Percentiles rank a stretch among this genome's conserved stretches.
phyloP scores from a whole-genome alignment of 2,113 vertebrate genomes.

The Megalops atlanticus region DNA sequence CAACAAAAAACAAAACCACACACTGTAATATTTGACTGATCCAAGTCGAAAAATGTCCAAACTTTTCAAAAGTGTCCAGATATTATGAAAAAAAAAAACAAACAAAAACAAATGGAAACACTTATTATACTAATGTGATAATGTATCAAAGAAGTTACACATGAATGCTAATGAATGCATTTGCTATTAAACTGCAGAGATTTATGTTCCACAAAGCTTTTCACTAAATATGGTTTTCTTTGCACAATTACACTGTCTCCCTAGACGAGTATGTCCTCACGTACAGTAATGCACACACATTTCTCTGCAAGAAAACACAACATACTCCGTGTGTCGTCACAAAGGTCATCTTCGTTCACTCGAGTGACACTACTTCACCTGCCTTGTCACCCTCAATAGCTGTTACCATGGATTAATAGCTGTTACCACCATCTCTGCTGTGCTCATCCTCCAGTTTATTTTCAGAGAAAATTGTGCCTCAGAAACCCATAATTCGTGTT shows the following conservation, averaged over 20 bases:
- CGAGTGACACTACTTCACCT: slow-evolving; percentile 6
- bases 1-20: background rate
- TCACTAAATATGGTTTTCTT: background rate
- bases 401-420: slow-evolving; percentile 6
- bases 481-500: background rate
- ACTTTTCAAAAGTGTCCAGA: background rate
- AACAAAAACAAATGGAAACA: background rate
- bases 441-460: slow-evolving; percentile 1
- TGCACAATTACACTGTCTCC: background rate
- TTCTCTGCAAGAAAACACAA: background rate
- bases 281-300: too few relatives aligned
- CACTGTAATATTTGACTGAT: background rate
- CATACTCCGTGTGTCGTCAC: background rate
- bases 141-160: background rate
- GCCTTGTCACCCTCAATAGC: background rate
- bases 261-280: too few relatives aligned
- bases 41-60: background rate
- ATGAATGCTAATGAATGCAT: background rate
- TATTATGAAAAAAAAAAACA: background rate
- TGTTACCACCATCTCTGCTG: background rate
- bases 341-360: slow-evolving; percentile 38
- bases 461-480: background rate
- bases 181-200: background rate
- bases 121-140: background rate
- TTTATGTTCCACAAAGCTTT: slow-evolving; percentile 7